Conservation (phyloP, 2,797 vertebrate species). For the Toxotes lorentzi region DNA sequence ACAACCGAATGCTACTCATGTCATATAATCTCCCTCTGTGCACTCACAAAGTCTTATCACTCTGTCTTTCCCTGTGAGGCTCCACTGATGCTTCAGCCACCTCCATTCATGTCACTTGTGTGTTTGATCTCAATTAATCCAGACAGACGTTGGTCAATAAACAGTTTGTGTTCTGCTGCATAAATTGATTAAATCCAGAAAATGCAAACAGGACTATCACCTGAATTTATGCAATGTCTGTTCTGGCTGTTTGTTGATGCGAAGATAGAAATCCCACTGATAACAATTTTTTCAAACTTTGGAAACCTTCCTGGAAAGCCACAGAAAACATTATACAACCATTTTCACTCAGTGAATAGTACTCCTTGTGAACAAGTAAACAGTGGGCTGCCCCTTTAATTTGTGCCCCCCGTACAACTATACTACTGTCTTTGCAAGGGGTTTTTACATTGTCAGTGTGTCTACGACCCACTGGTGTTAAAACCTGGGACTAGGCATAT, state of each 20-base stretch:
- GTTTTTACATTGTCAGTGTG: neutral
- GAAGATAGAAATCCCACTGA: neutral
- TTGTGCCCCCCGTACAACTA: neutral
- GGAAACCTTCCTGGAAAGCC: neutral
- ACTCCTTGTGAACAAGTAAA: neutral
- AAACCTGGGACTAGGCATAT: neutral
- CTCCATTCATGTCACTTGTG: neutral
- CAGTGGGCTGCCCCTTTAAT: neutral
- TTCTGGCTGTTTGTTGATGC: neutral
- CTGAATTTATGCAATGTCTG: neutral
- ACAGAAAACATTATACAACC: neutral
- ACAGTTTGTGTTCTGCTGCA: neutral
- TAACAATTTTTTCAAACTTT: neutral
- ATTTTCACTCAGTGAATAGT: too few relatives aligned
- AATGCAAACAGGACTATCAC: neutral
- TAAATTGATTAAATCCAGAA: neutral
- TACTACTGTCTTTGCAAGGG: neutral
- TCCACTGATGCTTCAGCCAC: neutral
- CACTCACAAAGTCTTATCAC: constrained; percentile 29
- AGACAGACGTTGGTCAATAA: constrained; percentile 7
- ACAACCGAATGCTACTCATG: constrained; percentile 1
- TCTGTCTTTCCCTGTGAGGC: constrained; percentile 2
- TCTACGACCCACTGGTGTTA: neutral
- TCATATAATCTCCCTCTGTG: constrained; percentile 34
- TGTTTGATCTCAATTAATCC: neutral